Percentiles rank a stretch among this genome's conserved stretches.
Conservation (phyloP, 2,797 vertebrate species). For the Leontopithecus rosalia region DNA sequence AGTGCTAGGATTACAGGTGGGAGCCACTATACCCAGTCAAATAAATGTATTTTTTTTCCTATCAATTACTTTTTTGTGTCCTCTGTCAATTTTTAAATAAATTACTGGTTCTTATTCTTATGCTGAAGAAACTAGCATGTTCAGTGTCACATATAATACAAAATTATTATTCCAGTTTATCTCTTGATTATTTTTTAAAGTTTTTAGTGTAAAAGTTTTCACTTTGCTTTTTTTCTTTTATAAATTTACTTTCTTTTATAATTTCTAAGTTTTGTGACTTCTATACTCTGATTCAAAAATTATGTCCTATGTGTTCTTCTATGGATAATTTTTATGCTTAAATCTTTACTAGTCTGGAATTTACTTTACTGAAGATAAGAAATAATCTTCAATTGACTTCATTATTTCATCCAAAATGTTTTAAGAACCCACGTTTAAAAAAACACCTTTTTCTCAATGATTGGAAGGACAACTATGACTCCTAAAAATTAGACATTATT, state of each 20-base stretch:
- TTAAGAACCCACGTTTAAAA: neutral
- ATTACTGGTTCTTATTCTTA: neutral
- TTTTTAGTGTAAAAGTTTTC: neutral
- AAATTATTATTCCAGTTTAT: neutral
- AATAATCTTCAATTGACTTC: neutral
- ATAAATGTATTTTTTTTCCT: neutral
- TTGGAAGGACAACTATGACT: neutral
- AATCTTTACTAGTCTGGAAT: neutral
- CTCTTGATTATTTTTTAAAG: neutral
- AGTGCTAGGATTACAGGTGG: no score
- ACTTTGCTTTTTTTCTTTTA: neutral
- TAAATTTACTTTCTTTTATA: neutral
- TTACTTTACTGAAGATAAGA: neutral
- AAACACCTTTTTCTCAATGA: neutral
- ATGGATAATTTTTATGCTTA: neutral
- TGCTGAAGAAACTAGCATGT: neutral
- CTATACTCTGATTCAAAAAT: neutral
- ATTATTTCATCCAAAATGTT: conserved; percentile 35
- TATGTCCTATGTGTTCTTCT: neutral
- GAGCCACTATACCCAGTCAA: neutral
- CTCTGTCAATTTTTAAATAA: neutral
- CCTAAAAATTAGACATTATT: neutral
- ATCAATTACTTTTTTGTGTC: neutral
- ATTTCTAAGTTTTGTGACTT: neutral
- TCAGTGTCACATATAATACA: neutral